phyloP scores from a whole-genome alignment of 1,140 invertebrate genomes.

The Physella acuta region DNA sequence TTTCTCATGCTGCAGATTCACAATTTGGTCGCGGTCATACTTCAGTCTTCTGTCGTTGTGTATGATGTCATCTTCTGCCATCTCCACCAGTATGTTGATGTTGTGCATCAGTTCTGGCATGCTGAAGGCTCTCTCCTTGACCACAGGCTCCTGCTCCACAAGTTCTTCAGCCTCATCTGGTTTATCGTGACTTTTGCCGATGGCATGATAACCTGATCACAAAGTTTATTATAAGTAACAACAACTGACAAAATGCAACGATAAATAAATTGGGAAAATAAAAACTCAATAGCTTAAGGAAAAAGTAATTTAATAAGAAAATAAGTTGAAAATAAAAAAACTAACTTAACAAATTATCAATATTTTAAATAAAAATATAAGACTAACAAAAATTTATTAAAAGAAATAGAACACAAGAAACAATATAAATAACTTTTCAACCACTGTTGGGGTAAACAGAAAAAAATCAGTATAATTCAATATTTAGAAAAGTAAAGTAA shows the following conservation, averaged over 20 bases:
- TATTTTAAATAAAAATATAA: too few relatives aligned
- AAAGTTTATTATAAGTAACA: too few relatives aligned
- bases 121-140: slow-evolving; percentile 62
- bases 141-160: slow-evolving; percentile 60
- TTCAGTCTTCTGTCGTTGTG: slow-evolving; percentile 77
- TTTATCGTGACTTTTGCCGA: slow-evolving; percentile 66
- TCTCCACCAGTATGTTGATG: slow-evolving; percentile 84
- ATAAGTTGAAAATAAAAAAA: too few relatives aligned
- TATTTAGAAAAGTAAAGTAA: too few relatives aligned
- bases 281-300: too few relatives aligned
- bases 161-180: slow-evolving; percentile 64
- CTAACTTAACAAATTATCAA: too few relatives aligned
- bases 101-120: slow-evolving; percentile 92
- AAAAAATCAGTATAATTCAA: too few relatives aligned
- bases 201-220: slow-evolving; percentile 84
- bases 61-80: slow-evolving; percentile 94
- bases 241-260: too few relatives aligned
- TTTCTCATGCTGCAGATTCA: slow-evolving; percentile 79
- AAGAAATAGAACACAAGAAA: neutral
- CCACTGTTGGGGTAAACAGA: too few relatives aligned
- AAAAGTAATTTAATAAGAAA: too few relatives aligned
- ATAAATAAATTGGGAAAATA: too few relatives aligned
- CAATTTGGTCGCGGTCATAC: slow-evolving; percentile 75
- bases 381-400: neutral
- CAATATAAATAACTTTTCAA: neutral